Base-by-base conservation (phyloP, 2,113 vertebrate genomes). In the Nymphicus hollandicus region DNA sequence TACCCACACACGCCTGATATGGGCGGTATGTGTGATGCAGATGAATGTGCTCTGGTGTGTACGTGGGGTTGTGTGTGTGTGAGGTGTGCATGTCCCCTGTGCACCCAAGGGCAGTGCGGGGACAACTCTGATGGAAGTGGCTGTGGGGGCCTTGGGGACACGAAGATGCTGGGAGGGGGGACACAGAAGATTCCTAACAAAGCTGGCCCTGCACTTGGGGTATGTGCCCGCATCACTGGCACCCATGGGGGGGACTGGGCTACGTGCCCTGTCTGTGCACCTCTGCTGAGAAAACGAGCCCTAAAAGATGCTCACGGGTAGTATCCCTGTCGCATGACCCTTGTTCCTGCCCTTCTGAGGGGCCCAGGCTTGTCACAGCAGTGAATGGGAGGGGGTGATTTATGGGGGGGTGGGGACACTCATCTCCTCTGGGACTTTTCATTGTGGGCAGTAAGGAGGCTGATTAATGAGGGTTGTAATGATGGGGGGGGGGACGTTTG, bases 381-480 rank as follows among this genome's bases (percentile, higher is more conserved):
- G 43, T 90, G 86, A 93, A 95, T 85, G 58, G 53, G 53, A 95
- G 27, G 17, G 85, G 24, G 63, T 86, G 86, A 95, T 95, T 96
- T 97, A 96, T 81, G 6, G 46, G 4, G 72, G 18, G 69, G 49
- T 49, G 86, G 63, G 55, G 77, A 84, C 44, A 50, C 33, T 61
- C 64, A 31, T 60, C 56, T 81, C 37, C 24, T 35, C 39, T 20
- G 35, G 27, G 68, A 53, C 44, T 91, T 91, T 92, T 91, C 43
- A 74, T 79, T 74, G 56, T 71, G 43, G 20, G 84, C 56, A 81
- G 70, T 74, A 94, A 81, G 0, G 2, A 93, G 73, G 47, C 47
- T 74, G 91, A 93, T 83, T 84, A 91, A 94, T 46, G 88, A 68
- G 13, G 29, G 12, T 27, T 68, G 39, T 91, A 64, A 64, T 44